phyloP scores from a whole-genome alignment of 2,797 vertebrate species.

The Danionella dracula region DNA sequence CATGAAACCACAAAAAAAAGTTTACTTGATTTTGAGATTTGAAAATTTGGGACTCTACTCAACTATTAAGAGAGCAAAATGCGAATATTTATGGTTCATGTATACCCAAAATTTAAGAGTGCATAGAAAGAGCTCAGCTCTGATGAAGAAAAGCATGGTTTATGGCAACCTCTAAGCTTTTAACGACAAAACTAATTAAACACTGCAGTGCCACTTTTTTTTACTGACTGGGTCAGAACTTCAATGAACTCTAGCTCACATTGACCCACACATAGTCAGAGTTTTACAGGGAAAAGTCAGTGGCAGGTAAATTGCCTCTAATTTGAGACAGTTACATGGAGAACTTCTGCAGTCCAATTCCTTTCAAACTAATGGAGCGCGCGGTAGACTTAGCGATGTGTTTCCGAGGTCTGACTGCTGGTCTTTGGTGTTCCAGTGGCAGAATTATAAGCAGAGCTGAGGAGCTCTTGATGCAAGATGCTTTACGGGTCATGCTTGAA shows the following conservation, averaged over 20 bases:
- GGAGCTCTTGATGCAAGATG: constrained; percentile 1
- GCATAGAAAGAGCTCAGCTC: constrained; percentile 3
- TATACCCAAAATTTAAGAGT: not conserved
- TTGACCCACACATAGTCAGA: constrained; percentile 3
- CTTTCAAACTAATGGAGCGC: not conserved
- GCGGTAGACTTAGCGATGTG: not conserved
- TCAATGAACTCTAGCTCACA: constrained; percentile 23
- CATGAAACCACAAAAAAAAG: too few relatives aligned
- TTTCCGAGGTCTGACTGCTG: constrained; percentile 23
- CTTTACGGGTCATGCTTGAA: constrained; percentile 4
- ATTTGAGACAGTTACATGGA: constrained; percentile 28
- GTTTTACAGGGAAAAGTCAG: constrained; percentile 3
- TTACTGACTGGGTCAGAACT: constrained; percentile 13
- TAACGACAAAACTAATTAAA: constrained; percentile 12
- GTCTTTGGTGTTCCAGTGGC: constrained; percentile 2
- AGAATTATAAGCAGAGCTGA: constrained; percentile 19
- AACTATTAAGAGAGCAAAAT: not conserved
- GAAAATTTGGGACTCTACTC: not conserved
- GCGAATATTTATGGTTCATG: not conserved
- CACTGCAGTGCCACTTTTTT: not conserved
- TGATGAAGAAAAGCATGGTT: constrained; percentile 18
- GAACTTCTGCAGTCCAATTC: constrained; percentile 11
- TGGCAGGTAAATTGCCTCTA: constrained; percentile 37
- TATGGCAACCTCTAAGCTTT: not conserved
- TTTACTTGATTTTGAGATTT: not conserved